Percentiles rank a stretch among this genome's conserved stretches.
phyloP scores from a whole-genome alignment of 2,888 invertebrate species.

The Margaritifera margaritifera region DNA sequence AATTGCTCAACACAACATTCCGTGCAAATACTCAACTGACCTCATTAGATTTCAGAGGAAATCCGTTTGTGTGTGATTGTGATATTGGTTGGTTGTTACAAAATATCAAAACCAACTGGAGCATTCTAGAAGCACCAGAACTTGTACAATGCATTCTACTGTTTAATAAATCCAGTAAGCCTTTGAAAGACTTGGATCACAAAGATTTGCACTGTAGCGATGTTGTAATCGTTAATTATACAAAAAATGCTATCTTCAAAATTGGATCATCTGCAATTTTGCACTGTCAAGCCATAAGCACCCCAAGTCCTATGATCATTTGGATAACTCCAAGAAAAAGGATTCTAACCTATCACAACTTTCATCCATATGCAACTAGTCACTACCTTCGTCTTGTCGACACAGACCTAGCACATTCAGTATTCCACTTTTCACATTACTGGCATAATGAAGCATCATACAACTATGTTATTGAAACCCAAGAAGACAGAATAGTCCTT shows the following conservation, averaged over 20 bases:
- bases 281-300: conserved; percentile 84
- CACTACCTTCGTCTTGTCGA: conserved; percentile 39
- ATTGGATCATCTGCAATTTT: conserved; percentile 79
- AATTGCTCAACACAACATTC: conserved; percentile 47
- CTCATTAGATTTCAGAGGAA: conserved; percentile 52
- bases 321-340: conserved; percentile 78
- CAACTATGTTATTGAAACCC: conserved; percentile 37
- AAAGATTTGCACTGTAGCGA: conserved; percentile 29
- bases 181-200: conserved; percentile 12
- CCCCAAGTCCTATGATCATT: conserved; percentile 85
- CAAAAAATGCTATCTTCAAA: conserved; percentile 53
- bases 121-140: conserved; percentile 13
- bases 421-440: conserved; percentile 49
- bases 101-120: conserved; percentile 15
- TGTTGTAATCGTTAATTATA: conserved; percentile 23
- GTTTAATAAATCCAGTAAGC: conserved; percentile 1
- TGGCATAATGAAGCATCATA: conserved; percentile 56
- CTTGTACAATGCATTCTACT: conserved; percentile 16
- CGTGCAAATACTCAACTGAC: conserved; percentile 29
- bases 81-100: conserved; percentile 57
- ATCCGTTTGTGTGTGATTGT: conserved; percentile 64
- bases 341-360: conserved; percentile 48
- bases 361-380: conserved; percentile 41
- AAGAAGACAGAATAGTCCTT: conserved; percentile 77
- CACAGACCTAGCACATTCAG: conserved; percentile 17